These are phyloP conservation scores for Miichthys miiuy DNA, from an alignment of 2,797 vertebrate genomes.

Conservation along the genomic window DNA sequence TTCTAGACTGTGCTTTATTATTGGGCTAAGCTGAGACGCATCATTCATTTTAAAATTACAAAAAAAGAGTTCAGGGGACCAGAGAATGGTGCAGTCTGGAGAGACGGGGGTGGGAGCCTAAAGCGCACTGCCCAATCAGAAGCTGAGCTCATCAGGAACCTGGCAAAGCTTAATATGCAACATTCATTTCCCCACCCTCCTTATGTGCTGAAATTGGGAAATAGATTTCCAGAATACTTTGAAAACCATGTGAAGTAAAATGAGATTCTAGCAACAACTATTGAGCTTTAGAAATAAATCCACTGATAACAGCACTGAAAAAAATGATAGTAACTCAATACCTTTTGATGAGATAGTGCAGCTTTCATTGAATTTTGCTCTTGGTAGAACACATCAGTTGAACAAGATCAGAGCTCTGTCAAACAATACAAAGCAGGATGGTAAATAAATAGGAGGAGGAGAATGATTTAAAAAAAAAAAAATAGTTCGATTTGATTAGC, in stretches of 20 bases:
- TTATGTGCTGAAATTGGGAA: conserved; percentile 82
- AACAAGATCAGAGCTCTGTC: conserved; percentile 84
- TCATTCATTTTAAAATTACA: conserved; percentile 99
- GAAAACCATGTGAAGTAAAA: conserved; percentile 79
- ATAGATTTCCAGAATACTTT: conserved; percentile 82
- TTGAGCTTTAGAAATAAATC: conserved; percentile 70
- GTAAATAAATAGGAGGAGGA: conserved; percentile 21
- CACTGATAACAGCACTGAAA: conserved; percentile 58
- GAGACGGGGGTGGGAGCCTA: conserved; percentile 90
- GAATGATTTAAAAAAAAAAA: not conserved
- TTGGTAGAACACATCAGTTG: conserved; percentile 76
- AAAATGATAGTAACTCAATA: conserved; percentile 64
- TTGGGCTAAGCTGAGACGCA: conserved; percentile 99
- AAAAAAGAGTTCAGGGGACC: conserved; percentile 98
- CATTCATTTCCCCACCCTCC: conserved; percentile 80
- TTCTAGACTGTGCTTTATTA: conserved; percentile 99
- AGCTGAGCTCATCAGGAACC: conserved; percentile 83
- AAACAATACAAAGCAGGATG: conserved; percentile 56
- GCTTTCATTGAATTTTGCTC: conserved; percentile 79
- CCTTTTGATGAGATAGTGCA: conserved; percentile 82
- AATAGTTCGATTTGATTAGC: conserved; percentile 12
- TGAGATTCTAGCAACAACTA: conserved; percentile 75
- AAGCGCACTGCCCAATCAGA: conserved; percentile 87
- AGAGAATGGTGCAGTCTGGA: conserved; percentile 93
- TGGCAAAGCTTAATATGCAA: conserved; percentile 83